Evolutionary conservation across 2,113 vertebrate species (phyloP), one percentile per base, ranked within the genome.

Genomic region (Pituophis catenifer): DNA sequence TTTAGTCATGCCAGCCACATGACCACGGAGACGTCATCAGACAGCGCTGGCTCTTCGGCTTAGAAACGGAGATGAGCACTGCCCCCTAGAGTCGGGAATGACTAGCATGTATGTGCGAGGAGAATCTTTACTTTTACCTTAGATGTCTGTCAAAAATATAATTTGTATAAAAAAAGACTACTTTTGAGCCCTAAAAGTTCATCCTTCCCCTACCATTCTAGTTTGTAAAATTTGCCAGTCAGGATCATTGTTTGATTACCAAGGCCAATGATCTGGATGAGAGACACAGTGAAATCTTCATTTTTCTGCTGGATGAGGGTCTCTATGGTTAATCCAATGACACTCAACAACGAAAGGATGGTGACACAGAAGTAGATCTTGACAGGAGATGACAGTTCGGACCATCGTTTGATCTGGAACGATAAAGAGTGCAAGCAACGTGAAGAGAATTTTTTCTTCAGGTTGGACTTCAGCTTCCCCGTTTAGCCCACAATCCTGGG

Each of bases 241-340:
- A 75, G n/a, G 70, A 38, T 5, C 7, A 38, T 8, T 6, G 8
- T 75, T 38, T 33, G 70, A 81, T 98, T 98, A 99, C 98, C 93
- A 33, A 98, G 97, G 94, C 98, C 98, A 48, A 99, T 95, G n/a
- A 98, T 53, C 96, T 98, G 98, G 94, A 98, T 98, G 3, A 98
- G 96, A 65, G 98, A 99, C 38, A 99, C 95, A 1, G 98, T 97
- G 87, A 98, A 97, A 94, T 98, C 97, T 90, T 99, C 98, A 58
- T 95, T 96, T 10, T 90, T 95, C 93, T 99, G 97, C 54, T 75
- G 95, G 55, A 97, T 93, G 6, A 99, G 96, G 1, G 97, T 98
- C 95, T 93, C 94, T n/a, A 98, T 7, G 8, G 98, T 98, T 86
- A 98, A 94, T 89, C 97, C 97, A 8, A 98, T 94, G 54, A 99